Evolutionary conservation across 2,113 vertebrate genomes (phyloP).

Genomic region (Strix aluco): DNA sequence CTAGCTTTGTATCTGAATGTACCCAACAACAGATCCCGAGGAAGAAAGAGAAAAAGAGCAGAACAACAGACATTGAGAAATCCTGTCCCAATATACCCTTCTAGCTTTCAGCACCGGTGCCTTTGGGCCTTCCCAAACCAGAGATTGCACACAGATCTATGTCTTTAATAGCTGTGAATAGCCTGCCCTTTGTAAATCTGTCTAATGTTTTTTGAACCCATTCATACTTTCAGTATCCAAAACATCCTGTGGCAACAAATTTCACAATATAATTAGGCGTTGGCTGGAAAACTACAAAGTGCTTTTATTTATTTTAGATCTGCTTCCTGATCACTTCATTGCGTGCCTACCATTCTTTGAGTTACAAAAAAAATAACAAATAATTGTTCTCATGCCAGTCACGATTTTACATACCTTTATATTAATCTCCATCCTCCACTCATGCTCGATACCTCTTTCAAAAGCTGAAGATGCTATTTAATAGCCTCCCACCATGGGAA

Average conservation of each 20-base stretch:
- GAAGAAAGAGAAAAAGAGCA: background rate
- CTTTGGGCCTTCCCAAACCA: slow-evolving; percentile 29
- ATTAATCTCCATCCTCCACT: background rate
- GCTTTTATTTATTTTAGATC: slow-evolving; percentile 66
- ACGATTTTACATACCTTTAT: slow-evolving; percentile 35
- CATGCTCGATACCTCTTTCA: background rate
- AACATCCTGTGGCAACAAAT: slow-evolving; percentile 68
- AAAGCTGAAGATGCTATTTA: background rate
- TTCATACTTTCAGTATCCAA: slow-evolving; percentile 64
- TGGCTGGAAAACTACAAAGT: slow-evolving; percentile 61
- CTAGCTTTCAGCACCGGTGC: slow-evolving; percentile 24
- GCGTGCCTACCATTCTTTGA: slow-evolving; percentile 4
- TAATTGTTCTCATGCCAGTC: background rate
- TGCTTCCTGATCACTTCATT: slow-evolving; percentile 51
- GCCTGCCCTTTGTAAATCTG: slow-evolving; percentile 28
- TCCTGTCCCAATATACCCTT: slow-evolving; percentile 2
- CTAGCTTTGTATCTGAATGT: background rate
- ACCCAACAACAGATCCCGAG: background rate
- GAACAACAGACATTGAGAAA: slow-evolving; percentile 33
- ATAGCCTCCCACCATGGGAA: background rate
- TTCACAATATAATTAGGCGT: slow-evolving; percentile 62
- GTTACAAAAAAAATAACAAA: background rate
- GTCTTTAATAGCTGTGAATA: slow-evolving; percentile 4
- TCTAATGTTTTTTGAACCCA: slow-evolving; percentile 46
- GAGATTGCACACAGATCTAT: background rate